A percentile compares a stretch with the other conserved stretches of the same genome.
Conservation (phyloP, 2,888 invertebrate genomes). For the Hoplodrina ambigua region DNA sequence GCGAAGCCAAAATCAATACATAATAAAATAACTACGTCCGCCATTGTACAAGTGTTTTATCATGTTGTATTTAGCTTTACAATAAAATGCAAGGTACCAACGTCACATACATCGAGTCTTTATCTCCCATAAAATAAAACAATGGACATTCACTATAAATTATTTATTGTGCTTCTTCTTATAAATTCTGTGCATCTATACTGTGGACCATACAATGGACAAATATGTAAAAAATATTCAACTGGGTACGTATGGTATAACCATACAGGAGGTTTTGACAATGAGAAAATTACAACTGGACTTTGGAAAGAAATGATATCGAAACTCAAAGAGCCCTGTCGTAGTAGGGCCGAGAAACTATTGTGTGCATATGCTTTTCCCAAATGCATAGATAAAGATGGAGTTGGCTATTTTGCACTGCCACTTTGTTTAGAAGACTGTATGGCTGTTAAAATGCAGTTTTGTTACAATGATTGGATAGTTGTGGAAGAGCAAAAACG, state of each 20-base stretch:
- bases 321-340: slow-evolving; percentile 95
- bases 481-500: slow-evolving; percentile 96
- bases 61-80: slow-evolving; percentile 69
- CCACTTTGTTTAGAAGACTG: slow-evolving; percentile 98
- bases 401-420: slow-evolving; percentile 92
- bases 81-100: slow-evolving; percentile 83
- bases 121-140: slow-evolving; percentile 74
- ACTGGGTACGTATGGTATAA: slow-evolving; percentile 95
- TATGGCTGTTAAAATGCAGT: slow-evolving; percentile 96
- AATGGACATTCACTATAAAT: slow-evolving; percentile 80
- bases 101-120: slow-evolving; percentile 76
- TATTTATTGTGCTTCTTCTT: slow-evolving; percentile 81
- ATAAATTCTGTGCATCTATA: slow-evolving; percentile 91
- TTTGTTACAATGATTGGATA: slow-evolving; percentile 98
- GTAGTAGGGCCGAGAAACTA: slow-evolving; percentile 96
- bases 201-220: slow-evolving; percentile 96
- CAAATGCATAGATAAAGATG: slow-evolving; percentile 93
- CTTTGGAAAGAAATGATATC: slow-evolving; percentile 97
- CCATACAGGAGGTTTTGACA: slow-evolving; percentile 93
- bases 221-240: slow-evolving; percentile 93
- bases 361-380: slow-evolving; percentile 98
- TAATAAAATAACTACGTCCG: slow-evolving; percentile 81
- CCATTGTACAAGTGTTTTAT: slow-evolving; percentile 83
- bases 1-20: slow-evolving; percentile 83
- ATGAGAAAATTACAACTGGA: slow-evolving; percentile 95